These are phyloP conservation scores for Diprion similis DNA, from an alignment of 1,140 invertebrate species.

Conservation along the genomic window DNA sequence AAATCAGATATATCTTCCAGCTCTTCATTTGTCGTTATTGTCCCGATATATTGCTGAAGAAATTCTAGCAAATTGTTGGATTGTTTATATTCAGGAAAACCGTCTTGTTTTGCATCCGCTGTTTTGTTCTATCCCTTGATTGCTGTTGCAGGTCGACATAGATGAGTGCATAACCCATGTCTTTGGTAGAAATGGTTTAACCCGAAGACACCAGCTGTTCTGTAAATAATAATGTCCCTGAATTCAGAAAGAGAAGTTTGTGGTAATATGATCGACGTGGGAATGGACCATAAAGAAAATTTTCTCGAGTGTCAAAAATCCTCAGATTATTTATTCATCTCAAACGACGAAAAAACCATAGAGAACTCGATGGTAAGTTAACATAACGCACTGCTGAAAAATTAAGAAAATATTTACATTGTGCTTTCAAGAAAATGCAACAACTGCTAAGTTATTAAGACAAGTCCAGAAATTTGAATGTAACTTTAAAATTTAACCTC, in stretches of 20 bases:
- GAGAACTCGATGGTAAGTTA: neutral
- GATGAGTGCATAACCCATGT: neutral
- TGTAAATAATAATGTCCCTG: slow-evolving; percentile 3
- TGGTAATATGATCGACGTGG: neutral
- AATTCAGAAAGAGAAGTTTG: neutral
- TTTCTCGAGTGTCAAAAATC: neutral
- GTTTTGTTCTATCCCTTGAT: neutral
- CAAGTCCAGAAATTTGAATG: too few species aligned
- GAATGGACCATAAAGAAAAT: neutral
- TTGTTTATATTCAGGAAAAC: neutral
- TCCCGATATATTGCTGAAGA: neutral
- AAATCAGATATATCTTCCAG: neutral
- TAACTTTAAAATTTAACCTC: too few species aligned
- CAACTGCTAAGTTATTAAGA: too few species aligned
- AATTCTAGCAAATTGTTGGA: neutral
- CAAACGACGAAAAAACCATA: neutral
- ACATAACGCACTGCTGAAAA: too few species aligned
- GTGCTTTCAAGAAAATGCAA: too few species aligned
- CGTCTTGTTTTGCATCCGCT: neutral
- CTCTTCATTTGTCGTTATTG: neutral
- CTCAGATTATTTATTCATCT: neutral
- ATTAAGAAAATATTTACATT: too few species aligned
- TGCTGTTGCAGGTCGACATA: neutral
- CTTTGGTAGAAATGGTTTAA: neutral
- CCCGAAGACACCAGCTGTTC: neutral